Evolutionary conservation across 2,888 invertebrate genomes (phyloP), one percentile per base, ranked within the genome.

Genomic region (Podabrus alpinus): DNA sequence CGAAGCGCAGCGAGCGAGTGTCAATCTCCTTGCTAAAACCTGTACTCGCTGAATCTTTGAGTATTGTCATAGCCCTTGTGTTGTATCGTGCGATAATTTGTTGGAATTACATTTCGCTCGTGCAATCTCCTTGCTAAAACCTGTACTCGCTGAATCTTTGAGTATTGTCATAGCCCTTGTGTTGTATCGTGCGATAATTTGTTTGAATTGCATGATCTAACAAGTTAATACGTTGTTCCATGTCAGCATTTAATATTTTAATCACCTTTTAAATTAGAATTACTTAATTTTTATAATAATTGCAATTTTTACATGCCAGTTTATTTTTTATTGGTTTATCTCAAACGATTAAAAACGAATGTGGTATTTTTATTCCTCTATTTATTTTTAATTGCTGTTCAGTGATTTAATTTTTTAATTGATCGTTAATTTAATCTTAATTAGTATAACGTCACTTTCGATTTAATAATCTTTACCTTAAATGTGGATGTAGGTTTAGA

Each of bases 391-490:
- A 45, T 45, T n/a, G n/a, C 13, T n/a, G n/a, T 1, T 5, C 5
- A n/a, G n/a, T n/a, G n/a, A 45, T 45, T 45, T 45, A 45, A 45
- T 45, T 45, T 45, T n/a, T 45, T 45, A 45, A 45, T 45, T n/a
- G 45, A 45, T 45, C 45, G 9, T 45, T 45, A 45, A 45, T 45
- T 45, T 45, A 45, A n/a, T 9, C n/a, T 45, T 45, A 45, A 45
- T 45, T 45, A n/a, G 45, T 45, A n/a, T n/a, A 64, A 19, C 19
- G 21, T 19, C 62, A 64, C 62, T 64, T 64, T 64, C 62, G 62
- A 19, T 64, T 64, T 45, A 45, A 17, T 13, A 64, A 61, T 69
- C 15, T 62, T 71, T 66, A 17, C 70, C 66, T 17, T 66, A 71
- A 17, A 66, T 9, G 69, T 62, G 60, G 9, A 17, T 61, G 61